These are phyloP conservation scores for Smutsia gigantea DNA, from an alignment of 2,797 vertebrate species.

Conservation along the genomic window DNA sequence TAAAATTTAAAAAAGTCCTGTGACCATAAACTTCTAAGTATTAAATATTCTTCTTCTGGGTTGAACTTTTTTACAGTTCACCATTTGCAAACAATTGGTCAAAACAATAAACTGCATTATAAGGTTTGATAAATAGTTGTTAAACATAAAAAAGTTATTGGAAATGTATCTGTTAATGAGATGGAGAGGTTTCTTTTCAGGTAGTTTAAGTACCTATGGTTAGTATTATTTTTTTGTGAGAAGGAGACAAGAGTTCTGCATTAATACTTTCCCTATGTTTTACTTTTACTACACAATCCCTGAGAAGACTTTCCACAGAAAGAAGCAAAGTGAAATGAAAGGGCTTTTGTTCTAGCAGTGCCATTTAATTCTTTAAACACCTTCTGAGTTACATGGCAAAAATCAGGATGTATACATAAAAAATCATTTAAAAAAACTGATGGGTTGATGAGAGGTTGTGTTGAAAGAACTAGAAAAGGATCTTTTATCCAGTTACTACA, in stretches of 20 bases:
- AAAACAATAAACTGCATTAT: neutral
- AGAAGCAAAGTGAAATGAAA: neutral
- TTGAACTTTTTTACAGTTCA: neutral
- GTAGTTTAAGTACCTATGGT: neutral
- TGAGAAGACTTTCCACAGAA: neutral
- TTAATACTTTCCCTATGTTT: neutral
- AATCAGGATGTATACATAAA: neutral
- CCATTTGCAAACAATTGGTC: neutral
- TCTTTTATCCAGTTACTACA: neutral
- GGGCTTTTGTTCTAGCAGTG: neutral
- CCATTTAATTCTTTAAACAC: neutral
- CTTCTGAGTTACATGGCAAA: neutral
- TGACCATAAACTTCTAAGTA: neutral
- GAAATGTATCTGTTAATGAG: neutral
- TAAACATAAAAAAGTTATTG: neutral
- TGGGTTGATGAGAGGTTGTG: neutral
- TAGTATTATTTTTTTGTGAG: neutral
- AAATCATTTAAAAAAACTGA: neutral
- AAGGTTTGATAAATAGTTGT: neutral
- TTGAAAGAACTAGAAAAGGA: neutral
- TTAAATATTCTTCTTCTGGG: constrained; percentile 15
- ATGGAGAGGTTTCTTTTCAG: neutral
- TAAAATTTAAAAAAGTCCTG: neutral
- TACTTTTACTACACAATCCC: neutral
- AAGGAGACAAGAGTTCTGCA: neutral